phyloP scores from a whole-genome alignment of 2,113 vertebrate species.

The Sinosuthora webbiana region DNA sequence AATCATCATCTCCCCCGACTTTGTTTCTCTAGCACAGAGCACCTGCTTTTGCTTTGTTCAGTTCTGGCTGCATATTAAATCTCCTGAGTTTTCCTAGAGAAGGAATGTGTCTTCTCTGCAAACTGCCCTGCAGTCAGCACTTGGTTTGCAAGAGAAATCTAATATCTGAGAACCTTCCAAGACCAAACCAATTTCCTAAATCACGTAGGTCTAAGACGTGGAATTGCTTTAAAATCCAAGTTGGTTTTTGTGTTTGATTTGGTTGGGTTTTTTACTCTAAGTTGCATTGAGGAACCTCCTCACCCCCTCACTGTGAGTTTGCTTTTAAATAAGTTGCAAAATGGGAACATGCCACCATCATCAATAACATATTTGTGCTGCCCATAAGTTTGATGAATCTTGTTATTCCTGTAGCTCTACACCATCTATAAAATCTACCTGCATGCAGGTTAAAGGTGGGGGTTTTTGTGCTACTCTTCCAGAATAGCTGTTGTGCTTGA shows the following conservation, averaged over 20 bases:
- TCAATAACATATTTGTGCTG: not conserved
- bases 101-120: constrained; percentile 37
- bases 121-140: constrained; percentile 14
- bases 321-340: not conserved
- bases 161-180: not conserved
- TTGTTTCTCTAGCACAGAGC: not conserved
- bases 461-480: not conserved
- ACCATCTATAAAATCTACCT: not conserved
- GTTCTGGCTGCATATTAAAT: not conserved
- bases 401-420: not conserved
- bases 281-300: not conserved
- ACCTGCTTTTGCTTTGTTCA: constrained; percentile 40
- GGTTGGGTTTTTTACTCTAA: not conserved
- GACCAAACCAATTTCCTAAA: not conserved
- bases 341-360: not conserved
- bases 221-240: not conserved
- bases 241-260: not conserved
- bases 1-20: constrained; percentile 8
- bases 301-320: not conserved
- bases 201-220: not conserved
- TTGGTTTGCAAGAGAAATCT: not conserved
- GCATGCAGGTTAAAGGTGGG: not conserved
- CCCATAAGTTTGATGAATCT: not conserved
- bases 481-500: not conserved
- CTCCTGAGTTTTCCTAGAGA: constrained; percentile 15